Percentiles rank a stretch among this genome's conserved stretches.
phyloP scores from a whole-genome alignment of 2,888 invertebrate species.

The Aromia moschata region DNA sequence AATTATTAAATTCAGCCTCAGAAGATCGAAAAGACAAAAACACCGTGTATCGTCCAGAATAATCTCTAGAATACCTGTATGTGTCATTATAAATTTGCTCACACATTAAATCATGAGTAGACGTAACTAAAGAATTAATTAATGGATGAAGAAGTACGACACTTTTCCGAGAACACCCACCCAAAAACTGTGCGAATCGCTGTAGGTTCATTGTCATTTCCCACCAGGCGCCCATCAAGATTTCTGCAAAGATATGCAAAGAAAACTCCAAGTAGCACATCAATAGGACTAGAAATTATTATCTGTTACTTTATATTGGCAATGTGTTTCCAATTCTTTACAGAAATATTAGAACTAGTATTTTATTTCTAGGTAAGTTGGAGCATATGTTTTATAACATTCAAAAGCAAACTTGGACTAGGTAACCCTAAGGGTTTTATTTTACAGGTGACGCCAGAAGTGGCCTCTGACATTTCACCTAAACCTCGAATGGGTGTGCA shows the following conservation, averaged over 20 bases:
- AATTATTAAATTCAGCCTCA: background rate
- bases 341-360: background rate
- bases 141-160: background rate
- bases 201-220: background rate
- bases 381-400: background rate
- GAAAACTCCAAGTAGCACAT: background rate
- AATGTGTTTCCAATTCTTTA: background rate
- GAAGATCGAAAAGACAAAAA: background rate
- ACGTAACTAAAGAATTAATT: background rate
- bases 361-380: too few relatives aligned
- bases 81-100: background rate
- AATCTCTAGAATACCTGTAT: constrained; percentile 3
- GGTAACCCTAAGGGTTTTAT: too few relatives aligned
- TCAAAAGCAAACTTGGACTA: background rate
- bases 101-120: background rate
- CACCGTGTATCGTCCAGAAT: too few relatives aligned
- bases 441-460: too few relatives aligned
- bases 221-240: background rate
- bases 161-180: background rate
- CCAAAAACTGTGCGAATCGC: background rate
- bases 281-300: background rate
- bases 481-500: background rate
- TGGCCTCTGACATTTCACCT: background rate
- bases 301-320: background rate
- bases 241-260: too few relatives aligned